Conservation (phyloP, 2,888 invertebrate genomes). For the Xylota segnis region DNA sequence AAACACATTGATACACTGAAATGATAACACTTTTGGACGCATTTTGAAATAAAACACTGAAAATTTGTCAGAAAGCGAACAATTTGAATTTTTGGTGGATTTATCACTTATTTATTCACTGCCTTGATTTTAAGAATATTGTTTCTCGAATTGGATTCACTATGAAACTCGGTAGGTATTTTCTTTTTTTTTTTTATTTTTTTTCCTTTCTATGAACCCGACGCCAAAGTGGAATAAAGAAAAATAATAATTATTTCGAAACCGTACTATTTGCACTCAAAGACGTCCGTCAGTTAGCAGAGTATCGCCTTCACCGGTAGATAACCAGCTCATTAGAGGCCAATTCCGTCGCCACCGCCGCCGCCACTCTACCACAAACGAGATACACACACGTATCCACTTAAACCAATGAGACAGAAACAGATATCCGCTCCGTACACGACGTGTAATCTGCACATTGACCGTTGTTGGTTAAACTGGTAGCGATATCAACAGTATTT, state of each 20-base stretch:
- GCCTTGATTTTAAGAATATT: conserved; percentile 14
- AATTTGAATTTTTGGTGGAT: not conserved
- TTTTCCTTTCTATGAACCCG: conserved; percentile 37
- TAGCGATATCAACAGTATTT: conserved; percentile 73
- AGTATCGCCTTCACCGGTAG: conserved; percentile 71
- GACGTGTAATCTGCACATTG: conserved; percentile 71
- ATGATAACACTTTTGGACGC: conserved; percentile 36
- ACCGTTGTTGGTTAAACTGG: conserved; percentile 69
- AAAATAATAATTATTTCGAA: conserved; percentile 72
- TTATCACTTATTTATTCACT: conserved; percentile 32
- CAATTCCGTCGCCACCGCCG: conserved; percentile 63
- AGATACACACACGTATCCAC: conserved; percentile 74
- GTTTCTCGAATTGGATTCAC: conserved; percentile 19
- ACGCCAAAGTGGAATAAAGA: conserved; percentile 54
- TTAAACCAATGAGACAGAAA: conserved; percentile 75
- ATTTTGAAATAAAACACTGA: conserved; percentile 26
- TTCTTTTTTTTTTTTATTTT: conserved; percentile 31
- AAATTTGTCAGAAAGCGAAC: conserved; percentile 22
- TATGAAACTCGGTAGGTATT: not conserved
- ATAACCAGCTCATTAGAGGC: conserved; percentile 74
- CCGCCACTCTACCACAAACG: conserved; percentile 44
- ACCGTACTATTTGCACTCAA: conserved; percentile 67
- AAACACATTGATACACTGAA: conserved; percentile 57
- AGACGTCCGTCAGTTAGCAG: conserved; percentile 68
- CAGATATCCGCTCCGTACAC: conserved; percentile 71